A percentile compares a stretch with the other conserved stretches of the same genome.
Conservation (phyloP, 1,140 invertebrate species). For the Microplitis demolitor region DNA sequence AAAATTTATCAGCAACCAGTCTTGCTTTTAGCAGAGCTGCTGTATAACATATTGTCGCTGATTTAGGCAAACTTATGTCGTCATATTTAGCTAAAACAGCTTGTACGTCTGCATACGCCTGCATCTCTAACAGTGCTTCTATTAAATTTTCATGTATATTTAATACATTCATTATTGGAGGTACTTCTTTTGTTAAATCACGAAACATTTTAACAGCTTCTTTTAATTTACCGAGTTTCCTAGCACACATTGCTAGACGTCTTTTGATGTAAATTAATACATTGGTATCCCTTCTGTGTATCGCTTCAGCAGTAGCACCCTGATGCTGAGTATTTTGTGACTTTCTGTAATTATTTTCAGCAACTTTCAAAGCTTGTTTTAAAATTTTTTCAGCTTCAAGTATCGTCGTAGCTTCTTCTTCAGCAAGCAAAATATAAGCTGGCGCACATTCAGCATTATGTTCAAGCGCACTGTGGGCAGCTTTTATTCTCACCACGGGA, state of each 20-base stretch:
- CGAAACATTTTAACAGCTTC: slow-evolving; percentile 97
- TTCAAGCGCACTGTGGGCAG: slow-evolving; percentile 88
- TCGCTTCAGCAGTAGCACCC: slow-evolving; percentile 75
- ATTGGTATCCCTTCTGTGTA: slow-evolving; percentile 91
- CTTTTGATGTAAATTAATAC: slow-evolving; percentile 95
- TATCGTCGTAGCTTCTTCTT: slow-evolving; percentile 95
- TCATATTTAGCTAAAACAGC: slow-evolving; percentile 96
- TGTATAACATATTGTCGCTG: slow-evolving; percentile 97
- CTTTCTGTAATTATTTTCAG: slow-evolving; percentile 84
- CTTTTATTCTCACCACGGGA: slow-evolving; percentile 88
- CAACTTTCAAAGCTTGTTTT: slow-evolving; percentile 85
- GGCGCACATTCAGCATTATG: slow-evolving; percentile 93
- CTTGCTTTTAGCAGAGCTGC: slow-evolving; percentile 92
- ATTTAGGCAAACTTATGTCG: slow-evolving; percentile 94
- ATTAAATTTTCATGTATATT: slow-evolving; percentile 98
- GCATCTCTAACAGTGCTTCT: slow-evolving; percentile 93
- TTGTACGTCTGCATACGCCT: slow-evolving; percentile 96
- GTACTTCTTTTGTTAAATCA: slow-evolving; percentile 96
- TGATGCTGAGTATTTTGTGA: slow-evolving; percentile 80
- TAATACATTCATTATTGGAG: slow-evolving; percentile 93
- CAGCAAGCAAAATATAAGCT: slow-evolving; percentile 93
- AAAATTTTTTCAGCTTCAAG: slow-evolving; percentile 86
- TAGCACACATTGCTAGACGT: slow-evolving; percentile 93
- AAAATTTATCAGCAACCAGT: slow-evolving; percentile 90
- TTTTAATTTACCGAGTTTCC: slow-evolving; percentile 90